Evolutionary conservation across 2,113 vertebrate species (phyloP), one percentile per base, ranked within the genome.

Genomic region (Nerophis lumbriciformis): DNA sequence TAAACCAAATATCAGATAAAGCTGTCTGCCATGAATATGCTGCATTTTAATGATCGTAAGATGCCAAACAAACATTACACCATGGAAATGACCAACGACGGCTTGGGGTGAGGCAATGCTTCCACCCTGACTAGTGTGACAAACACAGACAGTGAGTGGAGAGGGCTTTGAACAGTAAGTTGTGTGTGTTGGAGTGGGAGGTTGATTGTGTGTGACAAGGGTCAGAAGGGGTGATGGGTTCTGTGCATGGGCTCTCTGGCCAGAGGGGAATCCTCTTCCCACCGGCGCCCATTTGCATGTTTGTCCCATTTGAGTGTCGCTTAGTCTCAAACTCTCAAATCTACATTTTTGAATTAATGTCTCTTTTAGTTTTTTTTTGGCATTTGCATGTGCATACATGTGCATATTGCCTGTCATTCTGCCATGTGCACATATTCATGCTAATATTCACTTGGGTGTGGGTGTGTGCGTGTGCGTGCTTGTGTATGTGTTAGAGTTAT

Each of bases 11-110:
- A 28, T 28, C 28, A 28, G 82, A 85, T 71, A 78, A 71, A 76
- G 78, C 71, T 81, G 79, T 88, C 80, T 87, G 82, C 81, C 83
- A 82, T 85, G 87, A 88, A 88, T 87, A 88, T 87, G 87, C 85
- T 86, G 87, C 82, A 88, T 88, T 87, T 87, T 86, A 87, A 88
- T 86, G 87, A 83, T 87, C 81, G 86, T 87, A 87, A 87, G 82
- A 87, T 81, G 80, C 72, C 83, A 88, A 88, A 87, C 81, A 88
- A 88, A 87, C 82, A 86, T 28, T 28, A 28, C 82, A 85, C 82
- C 83, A 87, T 88, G 83, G 80, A 87, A 87, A 87, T 88, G 87
- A 85, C 79, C 82, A 28, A 49, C 63, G 73, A 80, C 81, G 85
- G 85, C 77, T 75, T 68, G 76, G 79, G 85, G 77, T 85, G 76